Evolutionary conservation across 2,113 vertebrate genomes (phyloP), one percentile per base, ranked within the genome.

Genomic region (Eurypyga helias): DNA sequence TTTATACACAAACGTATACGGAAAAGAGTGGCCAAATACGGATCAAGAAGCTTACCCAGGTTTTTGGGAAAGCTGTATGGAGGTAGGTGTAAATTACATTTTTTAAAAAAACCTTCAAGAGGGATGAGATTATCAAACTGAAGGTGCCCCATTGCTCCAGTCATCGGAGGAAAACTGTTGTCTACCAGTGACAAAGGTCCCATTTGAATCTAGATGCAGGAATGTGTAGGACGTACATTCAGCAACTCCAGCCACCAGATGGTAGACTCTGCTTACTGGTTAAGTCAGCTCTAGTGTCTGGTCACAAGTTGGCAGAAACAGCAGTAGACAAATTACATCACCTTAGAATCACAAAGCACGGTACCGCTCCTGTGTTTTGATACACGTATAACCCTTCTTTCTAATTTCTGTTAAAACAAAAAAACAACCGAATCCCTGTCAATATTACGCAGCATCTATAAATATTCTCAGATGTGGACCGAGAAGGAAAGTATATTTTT

Each of bases 251-350:
- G 89, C 95, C 96, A 97, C 96, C 96, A 98, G 96, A 98, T 98
- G 97, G 96, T 95, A 97, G 96, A 96, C 96, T 97, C 97, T 97
- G 96, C 96, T 98, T 97, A 97, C 96, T 96, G 96, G 96, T 97
- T 96, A 97, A 95, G 96, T 88, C 95, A 81, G 91, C 94, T 95
- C 92, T 97, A 81, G 82, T 97, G 95, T 95, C 94, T 96, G 96
- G 96, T 97, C 97, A 98, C 96, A 94, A 98, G 95, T 97, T 97
- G 96, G 96, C 96, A 97, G 97, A 83, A 95, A 97, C 77, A 92
- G 78, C 92, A 87, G 91, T 93, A 95, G 96, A 95, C 80, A 97
- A 96, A 96, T 97, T 96, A 76, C 89, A 94, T 95, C 96, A 97
- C 96, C 96, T 97, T 96, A 89, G 92, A 96, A 94, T 96, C 75